Conservation (phyloP, 2,797 vertebrate species). For the Ibycter americanus region DNA sequence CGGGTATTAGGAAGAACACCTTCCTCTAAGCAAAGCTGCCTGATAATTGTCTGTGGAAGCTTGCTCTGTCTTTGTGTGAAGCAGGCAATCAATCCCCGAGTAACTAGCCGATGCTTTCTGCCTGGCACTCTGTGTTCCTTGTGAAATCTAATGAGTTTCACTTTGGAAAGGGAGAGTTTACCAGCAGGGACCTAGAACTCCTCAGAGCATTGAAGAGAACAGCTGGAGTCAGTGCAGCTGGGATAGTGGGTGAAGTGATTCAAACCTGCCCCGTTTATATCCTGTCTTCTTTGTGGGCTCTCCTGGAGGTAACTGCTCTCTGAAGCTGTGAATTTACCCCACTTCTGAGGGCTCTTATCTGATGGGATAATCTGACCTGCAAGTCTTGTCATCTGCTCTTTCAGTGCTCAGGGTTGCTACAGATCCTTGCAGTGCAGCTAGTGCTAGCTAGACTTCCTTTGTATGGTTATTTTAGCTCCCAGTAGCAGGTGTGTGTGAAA, state of each 20-base stretch:
- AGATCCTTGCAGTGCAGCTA: not conserved
- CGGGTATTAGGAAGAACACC: not conserved
- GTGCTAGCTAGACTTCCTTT: not conserved
- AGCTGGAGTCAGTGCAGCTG: not conserved
- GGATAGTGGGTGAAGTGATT: not conserved
- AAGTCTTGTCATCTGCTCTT: not conserved
- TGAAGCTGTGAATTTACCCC: not conserved
- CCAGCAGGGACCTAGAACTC: not conserved
- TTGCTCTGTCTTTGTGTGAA: not conserved
- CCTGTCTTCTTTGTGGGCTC: not conserved
- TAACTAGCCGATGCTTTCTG: not conserved
- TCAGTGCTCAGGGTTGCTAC: not conserved
- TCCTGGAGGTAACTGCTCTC: not conserved
- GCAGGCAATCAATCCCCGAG: rapidly evolving
- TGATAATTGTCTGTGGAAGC: not conserved
- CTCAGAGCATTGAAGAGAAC: not conserved
- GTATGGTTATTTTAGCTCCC: not conserved
- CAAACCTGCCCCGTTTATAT: not conserved
- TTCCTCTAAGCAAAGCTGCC: not conserved
- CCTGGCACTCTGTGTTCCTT: not conserved
- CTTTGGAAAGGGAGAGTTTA: not conserved
- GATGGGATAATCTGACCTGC: not conserved
- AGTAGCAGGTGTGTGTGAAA: not conserved
- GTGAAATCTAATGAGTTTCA: not conserved
- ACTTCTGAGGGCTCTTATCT: not conserved